Evolutionary conservation across 2,888 invertebrate genomes (phyloP).

Genomic region (Aplocera efformata): DNA sequence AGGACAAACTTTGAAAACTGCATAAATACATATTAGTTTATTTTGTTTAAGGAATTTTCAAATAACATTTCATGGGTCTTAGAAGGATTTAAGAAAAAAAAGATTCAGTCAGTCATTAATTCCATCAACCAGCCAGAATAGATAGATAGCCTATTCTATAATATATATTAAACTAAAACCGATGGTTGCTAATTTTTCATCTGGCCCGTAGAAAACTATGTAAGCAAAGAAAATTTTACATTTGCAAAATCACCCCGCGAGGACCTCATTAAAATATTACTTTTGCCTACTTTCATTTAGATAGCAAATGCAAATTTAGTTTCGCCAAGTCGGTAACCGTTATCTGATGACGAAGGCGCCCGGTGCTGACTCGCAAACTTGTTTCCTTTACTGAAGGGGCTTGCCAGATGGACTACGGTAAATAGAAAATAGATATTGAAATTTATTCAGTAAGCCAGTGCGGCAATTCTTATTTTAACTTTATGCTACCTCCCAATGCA

Average conservation of each 20-base stretch:
- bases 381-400: conserved; percentile 40
- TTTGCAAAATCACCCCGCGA: conserved; percentile 12
- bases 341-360: conserved; percentile 45
- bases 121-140: no score
- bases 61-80: no score
- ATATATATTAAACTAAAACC: no score
- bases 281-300: conserved; percentile 24
- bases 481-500: no score
- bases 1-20: no score
- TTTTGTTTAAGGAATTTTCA: no score
- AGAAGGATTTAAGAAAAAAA: no score
- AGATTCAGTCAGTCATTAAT: no score
- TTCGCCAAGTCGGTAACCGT: conserved; percentile 40
- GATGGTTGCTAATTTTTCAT: no score
- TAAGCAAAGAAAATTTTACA: conserved; percentile 2
- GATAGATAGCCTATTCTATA: no score
- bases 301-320: conserved; percentile 32
- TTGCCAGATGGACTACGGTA: conserved; percentile 23
- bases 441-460: conserved; percentile 31
- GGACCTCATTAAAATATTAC: conserved; percentile 24
- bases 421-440: conserved; percentile 36
- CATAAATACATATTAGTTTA: no score
- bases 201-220: background rate
- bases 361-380: conserved; percentile 40
- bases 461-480: conserved; percentile 21